Evolutionary conservation across 2,113 vertebrate species (phyloP).

Genomic region (Hypocryptadius cinnamomeus): DNA sequence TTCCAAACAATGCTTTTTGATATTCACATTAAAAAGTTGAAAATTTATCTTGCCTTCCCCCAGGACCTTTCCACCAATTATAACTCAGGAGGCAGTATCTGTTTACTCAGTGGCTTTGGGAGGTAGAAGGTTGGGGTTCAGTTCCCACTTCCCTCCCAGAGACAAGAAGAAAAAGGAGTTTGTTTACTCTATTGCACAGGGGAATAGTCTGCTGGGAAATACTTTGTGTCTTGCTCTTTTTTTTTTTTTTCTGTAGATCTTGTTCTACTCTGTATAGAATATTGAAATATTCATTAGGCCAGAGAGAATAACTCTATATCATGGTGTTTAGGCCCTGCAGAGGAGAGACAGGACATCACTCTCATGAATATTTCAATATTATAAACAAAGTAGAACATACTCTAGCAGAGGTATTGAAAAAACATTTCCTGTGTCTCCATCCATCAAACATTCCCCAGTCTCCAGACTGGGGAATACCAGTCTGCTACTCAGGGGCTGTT

Average conservation of each 20-base stretch:
- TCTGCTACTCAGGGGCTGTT: background rate
- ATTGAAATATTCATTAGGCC: constrained; percentile 50
- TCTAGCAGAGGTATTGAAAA: background rate
- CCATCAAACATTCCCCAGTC: no score
- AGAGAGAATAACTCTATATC: background rate
- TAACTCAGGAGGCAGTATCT: background rate
- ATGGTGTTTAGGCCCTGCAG: background rate
- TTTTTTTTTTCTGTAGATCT: background rate
- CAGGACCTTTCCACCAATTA: background rate
- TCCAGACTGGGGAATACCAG: background rate
- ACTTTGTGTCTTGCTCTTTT: background rate
- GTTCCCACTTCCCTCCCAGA: background rate
- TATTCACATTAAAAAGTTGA: background rate
- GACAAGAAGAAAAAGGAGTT: background rate
- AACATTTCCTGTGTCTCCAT: background rate
- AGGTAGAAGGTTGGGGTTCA: background rate
- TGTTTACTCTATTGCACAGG: background rate
- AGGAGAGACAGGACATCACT: background rate
- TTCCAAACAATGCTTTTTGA: background rate
- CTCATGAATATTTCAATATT: constrained; percentile 47
- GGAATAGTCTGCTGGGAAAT: constrained; percentile 19
- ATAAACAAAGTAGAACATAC: background rate
- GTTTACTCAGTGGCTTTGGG: background rate
- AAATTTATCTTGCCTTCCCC: background rate
- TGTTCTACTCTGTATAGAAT: background rate